A percentile compares a stretch with the other conserved stretches of the same genome.
These are phyloP conservation scores for Leptodactylus fallax DNA, from an alignment of 2,797 vertebrate genomes.

Conservation along the genomic window DNA sequence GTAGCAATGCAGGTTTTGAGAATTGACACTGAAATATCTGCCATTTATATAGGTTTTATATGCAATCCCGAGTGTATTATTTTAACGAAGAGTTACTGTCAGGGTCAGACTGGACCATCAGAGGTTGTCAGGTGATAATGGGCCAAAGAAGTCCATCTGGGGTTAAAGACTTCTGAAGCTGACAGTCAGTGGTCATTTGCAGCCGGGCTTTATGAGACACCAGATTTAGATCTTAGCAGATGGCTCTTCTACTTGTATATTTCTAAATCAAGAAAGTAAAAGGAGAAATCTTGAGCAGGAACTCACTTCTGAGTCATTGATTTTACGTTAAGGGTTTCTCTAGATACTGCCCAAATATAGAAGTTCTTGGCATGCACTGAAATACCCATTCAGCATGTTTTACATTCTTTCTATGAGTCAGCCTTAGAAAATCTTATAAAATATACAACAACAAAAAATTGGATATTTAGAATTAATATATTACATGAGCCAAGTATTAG, in stretches of 20 bases:
- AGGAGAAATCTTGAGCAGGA: background rate
- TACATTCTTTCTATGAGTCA: slow-evolving; percentile 2
- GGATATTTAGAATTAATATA: background rate
- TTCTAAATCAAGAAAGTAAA: background rate
- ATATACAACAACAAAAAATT: background rate
- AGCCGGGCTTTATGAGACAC: background rate
- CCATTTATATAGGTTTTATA: too few relatives aligned
- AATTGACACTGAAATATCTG: too few relatives aligned
- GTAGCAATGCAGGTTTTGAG: too few relatives aligned
- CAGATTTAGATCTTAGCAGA: background rate
- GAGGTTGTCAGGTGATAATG: background rate
- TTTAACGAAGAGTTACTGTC: too few relatives aligned
- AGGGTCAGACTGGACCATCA: background rate
- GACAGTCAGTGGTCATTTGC: background rate
- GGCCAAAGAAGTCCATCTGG: background rate
- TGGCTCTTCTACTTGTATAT: background rate
- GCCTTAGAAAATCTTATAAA: background rate
- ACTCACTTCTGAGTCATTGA: background rate
- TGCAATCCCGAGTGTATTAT: too few relatives aligned
- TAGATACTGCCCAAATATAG: background rate
- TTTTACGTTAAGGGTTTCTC: background rate
- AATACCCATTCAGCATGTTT: background rate
- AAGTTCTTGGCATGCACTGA: background rate
- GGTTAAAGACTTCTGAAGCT: background rate
- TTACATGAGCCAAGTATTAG: background rate